phyloP scores from a whole-genome alignment of 2,888 invertebrate genomes.

The Sussaba pulchella region DNA sequence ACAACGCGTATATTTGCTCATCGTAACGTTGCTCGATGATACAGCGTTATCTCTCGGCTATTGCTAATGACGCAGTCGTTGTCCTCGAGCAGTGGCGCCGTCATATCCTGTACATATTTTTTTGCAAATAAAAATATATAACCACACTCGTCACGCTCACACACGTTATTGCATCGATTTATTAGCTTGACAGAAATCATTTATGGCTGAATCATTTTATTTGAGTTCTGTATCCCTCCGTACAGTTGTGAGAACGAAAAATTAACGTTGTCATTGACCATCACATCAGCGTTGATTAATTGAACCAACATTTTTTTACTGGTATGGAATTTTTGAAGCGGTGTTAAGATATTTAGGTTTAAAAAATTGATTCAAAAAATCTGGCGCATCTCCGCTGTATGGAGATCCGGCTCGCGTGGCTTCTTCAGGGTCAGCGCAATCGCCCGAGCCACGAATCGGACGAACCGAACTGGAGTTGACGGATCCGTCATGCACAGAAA shows the following conservation, averaged over 20 bases:
- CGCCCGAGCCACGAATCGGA: slow-evolving; percentile 49
- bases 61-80: slow-evolving; percentile 45
- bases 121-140: slow-evolving; percentile 22
- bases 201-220: not conserved
- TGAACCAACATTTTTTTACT: too few relatives aligned
- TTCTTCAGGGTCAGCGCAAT: slow-evolving; percentile 47
- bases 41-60: slow-evolving; percentile 1
- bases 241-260: too few relatives aligned
- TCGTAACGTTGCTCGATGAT: not conserved
- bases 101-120: slow-evolving; percentile 28
- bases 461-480: slow-evolving; percentile 57
- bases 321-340: too few relatives aligned
- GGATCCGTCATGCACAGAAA: slow-evolving; percentile 49
- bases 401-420: slow-evolving; percentile 1
- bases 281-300: too few relatives aligned
- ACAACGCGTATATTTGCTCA: not conserved
- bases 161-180: slow-evolving; percentile 2
- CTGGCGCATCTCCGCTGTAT: not conserved
- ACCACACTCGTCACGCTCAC: slow-evolving; percentile 1
- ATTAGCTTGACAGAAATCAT: not conserved
- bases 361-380: slow-evolving; percentile 17
- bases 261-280: too few relatives aligned
- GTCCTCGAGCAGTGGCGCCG: slow-evolving; percentile 43
- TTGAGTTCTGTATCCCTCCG: not conserved
- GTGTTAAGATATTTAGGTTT: too few relatives aligned